phyloP scores from a whole-genome alignment of 2,113 vertebrate species.

The Sitta europaea region DNA sequence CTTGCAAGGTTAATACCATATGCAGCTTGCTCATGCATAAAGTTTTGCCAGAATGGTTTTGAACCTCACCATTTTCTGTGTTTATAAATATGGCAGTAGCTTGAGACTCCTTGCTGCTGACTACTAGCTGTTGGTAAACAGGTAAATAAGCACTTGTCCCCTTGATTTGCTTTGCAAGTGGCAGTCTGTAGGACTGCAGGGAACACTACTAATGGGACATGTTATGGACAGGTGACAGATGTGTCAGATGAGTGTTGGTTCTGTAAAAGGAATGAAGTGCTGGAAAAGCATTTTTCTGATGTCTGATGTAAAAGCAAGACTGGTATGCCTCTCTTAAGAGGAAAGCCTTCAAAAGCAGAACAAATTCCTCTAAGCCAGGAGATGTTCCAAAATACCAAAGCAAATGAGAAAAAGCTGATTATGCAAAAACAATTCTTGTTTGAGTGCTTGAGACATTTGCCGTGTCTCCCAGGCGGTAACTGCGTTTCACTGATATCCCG shows the following conservation, averaged over 20 bases:
- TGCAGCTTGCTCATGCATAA: background rate
- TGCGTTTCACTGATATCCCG: background rate
- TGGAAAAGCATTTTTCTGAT: background rate
- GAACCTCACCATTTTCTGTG: background rate
- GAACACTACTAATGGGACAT: background rate
- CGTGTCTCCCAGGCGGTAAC: background rate
- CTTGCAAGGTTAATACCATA: background rate
- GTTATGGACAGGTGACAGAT: fast-evolving
- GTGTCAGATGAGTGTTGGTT: background rate
- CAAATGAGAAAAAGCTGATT: background rate
- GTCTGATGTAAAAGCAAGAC: background rate
- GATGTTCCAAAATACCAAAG: background rate
- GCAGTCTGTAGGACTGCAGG: background rate
- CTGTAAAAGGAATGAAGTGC: background rate
- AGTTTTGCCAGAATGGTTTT: background rate
- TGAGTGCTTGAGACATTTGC: background rate
- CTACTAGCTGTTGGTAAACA: background rate
- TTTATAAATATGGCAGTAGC: background rate
- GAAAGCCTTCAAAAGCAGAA: background rate
- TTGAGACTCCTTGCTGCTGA: background rate
- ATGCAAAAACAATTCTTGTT: background rate
- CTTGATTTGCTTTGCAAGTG: background rate
- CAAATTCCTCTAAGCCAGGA: background rate
- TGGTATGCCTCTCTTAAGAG: background rate
- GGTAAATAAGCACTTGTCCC: background rate